These are phyloP conservation scores for Tridacna gigas DNA, from an alignment of 2,888 invertebrate species.

Conservation along the genomic window DNA sequence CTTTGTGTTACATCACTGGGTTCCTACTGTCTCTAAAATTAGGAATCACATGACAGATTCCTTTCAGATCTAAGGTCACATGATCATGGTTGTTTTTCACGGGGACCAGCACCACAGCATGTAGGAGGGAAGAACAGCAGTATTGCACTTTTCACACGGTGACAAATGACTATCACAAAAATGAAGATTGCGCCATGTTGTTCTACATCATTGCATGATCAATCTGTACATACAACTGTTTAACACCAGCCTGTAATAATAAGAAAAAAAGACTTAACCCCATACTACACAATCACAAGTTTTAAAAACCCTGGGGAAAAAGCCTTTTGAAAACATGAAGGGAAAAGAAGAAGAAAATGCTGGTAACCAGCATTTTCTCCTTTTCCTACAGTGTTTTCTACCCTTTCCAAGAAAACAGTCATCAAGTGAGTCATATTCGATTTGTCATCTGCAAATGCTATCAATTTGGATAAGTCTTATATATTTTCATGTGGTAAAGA, in stretches of 20 bases:
- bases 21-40: no score
- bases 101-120: not conserved
- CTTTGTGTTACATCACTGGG: no score
- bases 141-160: constrained; percentile 5
- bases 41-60: no score
- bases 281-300: not conserved
- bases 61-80: no score
- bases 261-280: not conserved
- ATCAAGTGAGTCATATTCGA: no score
- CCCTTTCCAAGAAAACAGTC: no score
- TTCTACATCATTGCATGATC: constrained; percentile 92
- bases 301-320: no score
- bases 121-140: not conserved
- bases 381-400: constrained; percentile 21
- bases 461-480: no score
- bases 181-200: not conserved
- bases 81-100: no score
- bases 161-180: not conserved
- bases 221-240: constrained; percentile 96
- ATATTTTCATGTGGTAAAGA: no score
- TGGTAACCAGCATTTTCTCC: not conserved
- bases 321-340: no score
- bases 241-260: constrained; percentile 89
- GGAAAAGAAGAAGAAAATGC: not conserved
- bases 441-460: no score